Evolutionary conservation across 2,888 invertebrate genomes (phyloP), one percentile per base, ranked within the genome.

Genomic region (Hyppa rectilinea): DNA sequence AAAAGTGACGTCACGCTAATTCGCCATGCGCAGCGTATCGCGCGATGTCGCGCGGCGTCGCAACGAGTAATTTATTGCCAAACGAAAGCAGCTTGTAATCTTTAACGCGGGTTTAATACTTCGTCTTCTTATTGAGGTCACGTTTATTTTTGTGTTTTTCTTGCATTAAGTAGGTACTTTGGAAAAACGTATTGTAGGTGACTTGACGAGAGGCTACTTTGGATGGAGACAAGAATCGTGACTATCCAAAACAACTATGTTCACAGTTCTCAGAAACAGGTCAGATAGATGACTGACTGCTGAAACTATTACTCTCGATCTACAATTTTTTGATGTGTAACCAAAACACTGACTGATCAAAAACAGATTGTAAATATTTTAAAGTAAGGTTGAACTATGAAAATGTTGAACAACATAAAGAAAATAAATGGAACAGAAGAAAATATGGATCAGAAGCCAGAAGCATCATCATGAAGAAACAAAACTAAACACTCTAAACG

Each of bases 81-180:
- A 79, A 75, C 60, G 67, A 71, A 83, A 75, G 75, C 73, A 67
- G 60, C 72, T 71, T 53, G 81, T 82, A 82, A 84, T 82, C 84
- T 81, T 80, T 74, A 82, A 78, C 71, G 75, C 58, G 82, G 75
- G 63, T 84, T 85, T 84, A 66, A 75, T 82, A 83, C 72, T 84
- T 72, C 55, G 63, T 75, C 50, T 49, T 56, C 60, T 77, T 77
- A 76, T 76, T 78, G 65, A 69, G 73, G 80, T 84, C 70, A 71
- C 67, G 43, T 56, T 71, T 61, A 65, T 82, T 70, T 75, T 64
- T 60, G 53, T 43, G 20, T 71, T 55, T 50, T 52, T 34, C 26
- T 62, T 47, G 36, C 26, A 12, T 31, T n/a, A 5, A 14, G 26
- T n/a, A 5, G 10, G 26, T 29, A 38, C 10, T 38, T 38, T 40